These are phyloP conservation scores for Shinisaurus crocodilurus DNA, from an alignment of 2,113 vertebrate species.

Conservation along the genomic window DNA sequence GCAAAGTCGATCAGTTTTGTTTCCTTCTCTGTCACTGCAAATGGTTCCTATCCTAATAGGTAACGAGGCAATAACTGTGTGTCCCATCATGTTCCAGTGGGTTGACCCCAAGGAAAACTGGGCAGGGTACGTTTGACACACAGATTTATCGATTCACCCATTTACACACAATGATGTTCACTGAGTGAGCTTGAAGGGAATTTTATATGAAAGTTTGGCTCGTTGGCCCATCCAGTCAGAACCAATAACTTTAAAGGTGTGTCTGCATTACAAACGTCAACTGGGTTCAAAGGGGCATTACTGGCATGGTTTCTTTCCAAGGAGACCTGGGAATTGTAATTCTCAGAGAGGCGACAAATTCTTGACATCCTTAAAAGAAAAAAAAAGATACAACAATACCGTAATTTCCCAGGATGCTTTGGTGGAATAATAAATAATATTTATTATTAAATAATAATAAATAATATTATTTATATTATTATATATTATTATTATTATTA, in stretches of 20 bases:
- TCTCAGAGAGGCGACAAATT: neutral
- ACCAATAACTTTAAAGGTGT: neutral
- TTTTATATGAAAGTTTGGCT: neutral
- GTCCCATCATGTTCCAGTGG: neutral
- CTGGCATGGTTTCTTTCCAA: neutral
- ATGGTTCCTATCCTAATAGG: accelerated
- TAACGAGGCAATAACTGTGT: neutral
- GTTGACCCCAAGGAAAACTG: slow-evolving; percentile 7
- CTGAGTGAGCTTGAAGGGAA: neutral
- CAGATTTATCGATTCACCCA: neutral
- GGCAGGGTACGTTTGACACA: neutral
- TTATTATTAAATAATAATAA: too few relatives aligned
- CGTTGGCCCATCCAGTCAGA: neutral
- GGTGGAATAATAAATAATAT: neutral
- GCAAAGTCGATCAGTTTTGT: neutral
- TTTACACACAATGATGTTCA: neutral
- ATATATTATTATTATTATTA: too few relatives aligned
- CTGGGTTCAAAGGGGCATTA: neutral
- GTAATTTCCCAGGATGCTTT: neutral
- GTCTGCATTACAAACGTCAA: neutral
- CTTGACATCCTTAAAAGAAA: neutral
- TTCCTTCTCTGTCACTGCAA: accelerated
- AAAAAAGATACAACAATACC: too few relatives aligned
- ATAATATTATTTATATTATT: too few relatives aligned
- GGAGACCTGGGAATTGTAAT: too few relatives aligned